Evolutionary conservation across 2,113 vertebrate genomes (phyloP).

Genomic region (Illadopsis cleaveri): DNA sequence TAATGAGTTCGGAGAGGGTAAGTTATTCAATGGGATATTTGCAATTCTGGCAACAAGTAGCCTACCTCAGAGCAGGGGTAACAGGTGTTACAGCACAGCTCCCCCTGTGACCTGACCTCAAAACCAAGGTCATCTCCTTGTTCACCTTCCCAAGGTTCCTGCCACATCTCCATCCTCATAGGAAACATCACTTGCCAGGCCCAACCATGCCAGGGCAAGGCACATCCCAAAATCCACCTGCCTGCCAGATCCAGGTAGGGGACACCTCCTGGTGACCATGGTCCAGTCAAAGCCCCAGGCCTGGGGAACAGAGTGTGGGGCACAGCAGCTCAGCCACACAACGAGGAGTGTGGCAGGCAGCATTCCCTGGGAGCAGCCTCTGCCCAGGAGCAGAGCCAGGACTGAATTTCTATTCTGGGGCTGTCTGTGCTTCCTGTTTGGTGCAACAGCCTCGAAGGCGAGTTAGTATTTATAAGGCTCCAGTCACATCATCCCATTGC

Average conservation of each 20-base stretch:
- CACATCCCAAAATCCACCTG: not conserved
- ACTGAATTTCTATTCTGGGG: not conserved
- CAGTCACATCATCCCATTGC: slow-evolving; percentile 16
- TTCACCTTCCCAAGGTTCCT: not conserved
- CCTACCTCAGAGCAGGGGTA: not conserved
- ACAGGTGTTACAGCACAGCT: not conserved
- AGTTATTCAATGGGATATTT: not conserved
- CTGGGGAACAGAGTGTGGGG: not conserved
- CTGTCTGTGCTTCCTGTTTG: not conserved
- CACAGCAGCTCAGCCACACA: rapidly evolving
- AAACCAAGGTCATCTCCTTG: not conserved
- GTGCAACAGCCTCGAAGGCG: not conserved
- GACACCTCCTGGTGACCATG: rapidly evolving
- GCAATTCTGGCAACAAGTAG: not conserved
- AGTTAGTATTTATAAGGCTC: not conserved
- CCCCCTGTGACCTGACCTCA: not conserved
- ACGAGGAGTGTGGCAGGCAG: not conserved
- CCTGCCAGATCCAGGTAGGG: not conserved
- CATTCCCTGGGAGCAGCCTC: not conserved
- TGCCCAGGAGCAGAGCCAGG: not conserved
- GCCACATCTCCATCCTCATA: not conserved
- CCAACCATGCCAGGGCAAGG: not conserved
- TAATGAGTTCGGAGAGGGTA: not conserved
- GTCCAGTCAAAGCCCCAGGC: rapidly evolving
- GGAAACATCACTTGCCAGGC: not conserved